phyloP scores from a whole-genome alignment of 2,888 invertebrate genomes.

The Tinea semifulvella region DNA sequence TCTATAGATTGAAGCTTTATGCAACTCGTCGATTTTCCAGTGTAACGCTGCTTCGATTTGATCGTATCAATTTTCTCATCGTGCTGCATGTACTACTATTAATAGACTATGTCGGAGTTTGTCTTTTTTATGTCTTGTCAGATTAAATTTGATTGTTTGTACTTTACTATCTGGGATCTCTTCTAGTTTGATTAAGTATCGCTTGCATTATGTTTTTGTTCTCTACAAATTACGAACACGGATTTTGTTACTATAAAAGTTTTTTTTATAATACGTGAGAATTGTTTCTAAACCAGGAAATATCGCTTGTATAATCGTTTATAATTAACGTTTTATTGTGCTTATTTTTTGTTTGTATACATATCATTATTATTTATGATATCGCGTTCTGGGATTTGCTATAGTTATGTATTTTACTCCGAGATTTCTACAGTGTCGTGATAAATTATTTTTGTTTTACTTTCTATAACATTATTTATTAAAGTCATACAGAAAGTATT shows the following conservation, averaged over 20 bases:
- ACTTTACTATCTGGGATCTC: slow-evolving; percentile 1
- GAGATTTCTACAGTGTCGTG: neutral
- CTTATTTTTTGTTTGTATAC: slow-evolving; percentile 6
- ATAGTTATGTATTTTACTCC: too few species aligned
- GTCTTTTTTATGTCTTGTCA: slow-evolving; percentile 3
- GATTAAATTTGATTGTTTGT: neutral
- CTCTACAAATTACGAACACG: neutral
- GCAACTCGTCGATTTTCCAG: slow-evolving; percentile 11
- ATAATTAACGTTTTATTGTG: slow-evolving; percentile 8
- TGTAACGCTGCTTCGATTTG: slow-evolving; percentile 9
- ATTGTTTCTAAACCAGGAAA: slow-evolving; percentile 8
- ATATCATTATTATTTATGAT: slow-evolving; percentile 1
- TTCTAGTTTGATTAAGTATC: neutral
- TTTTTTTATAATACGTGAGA: neutral
- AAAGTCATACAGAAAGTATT: neutral
- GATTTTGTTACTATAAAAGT: neutral
- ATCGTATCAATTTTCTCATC: slow-evolving; percentile 11
- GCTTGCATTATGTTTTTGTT: slow-evolving; percentile 1
- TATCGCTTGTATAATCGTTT: slow-evolving; percentile 4
- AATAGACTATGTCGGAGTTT: neutral
- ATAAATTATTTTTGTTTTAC: neutral
- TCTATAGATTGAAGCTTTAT: slow-evolving; percentile 5
- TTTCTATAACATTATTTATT: neutral
- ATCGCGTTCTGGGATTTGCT: too few species aligned
- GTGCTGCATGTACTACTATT: neutral